Evolutionary conservation across 2,888 invertebrate species (phyloP), one percentile per base, ranked within the genome.

Genomic region (Euspilapteryx auroguttella): DNA sequence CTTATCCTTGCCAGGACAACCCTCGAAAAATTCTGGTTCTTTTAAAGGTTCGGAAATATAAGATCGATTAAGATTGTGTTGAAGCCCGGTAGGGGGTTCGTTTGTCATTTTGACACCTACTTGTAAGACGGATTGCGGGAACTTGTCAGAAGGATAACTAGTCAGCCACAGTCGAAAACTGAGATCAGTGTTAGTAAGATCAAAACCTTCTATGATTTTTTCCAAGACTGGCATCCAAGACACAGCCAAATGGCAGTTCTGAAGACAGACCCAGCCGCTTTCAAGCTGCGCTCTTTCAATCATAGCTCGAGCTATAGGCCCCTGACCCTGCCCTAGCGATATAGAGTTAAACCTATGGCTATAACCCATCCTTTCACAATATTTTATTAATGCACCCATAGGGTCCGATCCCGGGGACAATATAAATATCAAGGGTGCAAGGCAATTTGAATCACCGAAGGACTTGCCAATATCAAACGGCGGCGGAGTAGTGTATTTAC

Each of bases 51-150:
- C 92, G 4, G 88, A 89, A 38, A 84, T 81, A 50, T 90, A 95
- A 0, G 91, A 91, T 42, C 91, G 83, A 28, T 86, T 75, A 24
- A 95, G 76, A 65, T 94, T 94, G 56, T 91, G 87, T 44, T 89
- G 84, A 12, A 95, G 75, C 1, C 92, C 94, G 4, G 89, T 88
- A 0, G 94, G 94, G 1, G 93, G 89, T 61, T 95, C 94, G 48
- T 94, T 94, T 1, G 94, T 94, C 87, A 95, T 94, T 79, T 94
- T 94, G 0, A 94, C 89, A 7, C 91, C 89, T 46, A 87, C 87
- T 69, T 94, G 93, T 25, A 95, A 66, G 21, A 95, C 79, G 3
- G 90, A 81, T 20, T 90, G 86, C 1, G 95, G 94, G 63, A 95
- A 94, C 69, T 85, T 82, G 29, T 83, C 81, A 1, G 89, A 87